Evolutionary conservation across 2,797 vertebrate species (phyloP).

Genomic region (Hypotaenidia philippensis): DNA sequence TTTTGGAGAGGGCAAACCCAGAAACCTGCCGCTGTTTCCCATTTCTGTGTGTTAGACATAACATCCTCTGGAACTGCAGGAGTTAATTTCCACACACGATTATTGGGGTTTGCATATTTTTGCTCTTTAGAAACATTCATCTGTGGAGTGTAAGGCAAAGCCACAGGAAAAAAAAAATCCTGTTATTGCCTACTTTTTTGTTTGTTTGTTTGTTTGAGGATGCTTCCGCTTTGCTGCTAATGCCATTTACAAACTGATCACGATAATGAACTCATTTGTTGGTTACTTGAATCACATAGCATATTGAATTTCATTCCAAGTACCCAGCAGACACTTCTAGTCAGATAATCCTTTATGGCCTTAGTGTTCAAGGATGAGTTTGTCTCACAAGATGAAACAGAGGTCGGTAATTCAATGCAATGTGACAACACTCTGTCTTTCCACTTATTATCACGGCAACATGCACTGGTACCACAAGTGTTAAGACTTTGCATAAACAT

Average conservation of each 20-base stretch:
- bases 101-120: background rate
- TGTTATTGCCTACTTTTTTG: background rate
- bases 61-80: background rate
- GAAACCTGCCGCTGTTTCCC: background rate
- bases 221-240: background rate
- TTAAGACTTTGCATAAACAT: slow-evolving; percentile 46
- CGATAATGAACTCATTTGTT: background rate
- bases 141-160: background rate
- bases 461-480: background rate
- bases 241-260: background rate
- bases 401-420: slow-evolving; percentile 2
- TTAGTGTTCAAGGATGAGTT: background rate
- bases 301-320: background rate
- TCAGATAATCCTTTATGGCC: background rate
- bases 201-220: background rate
- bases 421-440: background rate
- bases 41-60: background rate
- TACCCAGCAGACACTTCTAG: background rate
- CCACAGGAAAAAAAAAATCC: background rate
- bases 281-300: background rate
- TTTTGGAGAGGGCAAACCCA: background rate
- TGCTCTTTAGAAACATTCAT: background rate
- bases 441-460: slow-evolving; percentile 5
- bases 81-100: background rate
- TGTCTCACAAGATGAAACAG: slow-evolving; percentile 5